Conservation (phyloP, 2,888 invertebrate genomes). For the Macropis europaea region DNA sequence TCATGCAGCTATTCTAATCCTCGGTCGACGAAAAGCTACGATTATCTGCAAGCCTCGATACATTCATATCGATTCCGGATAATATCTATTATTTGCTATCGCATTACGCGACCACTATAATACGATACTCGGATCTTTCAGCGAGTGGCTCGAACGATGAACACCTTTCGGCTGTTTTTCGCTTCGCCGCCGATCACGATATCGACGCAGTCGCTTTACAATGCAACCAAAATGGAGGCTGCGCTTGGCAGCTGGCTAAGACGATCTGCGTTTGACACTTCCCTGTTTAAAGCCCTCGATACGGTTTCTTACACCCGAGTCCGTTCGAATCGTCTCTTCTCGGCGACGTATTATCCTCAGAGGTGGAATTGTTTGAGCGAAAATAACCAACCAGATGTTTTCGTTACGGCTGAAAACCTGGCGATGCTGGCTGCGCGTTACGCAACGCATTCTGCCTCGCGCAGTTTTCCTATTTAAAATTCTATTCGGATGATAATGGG, state of each 20-base stretch:
- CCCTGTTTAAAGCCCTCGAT: slow-evolving; percentile 33
- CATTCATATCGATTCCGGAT: background rate
- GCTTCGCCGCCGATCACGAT: slow-evolving; percentile 8
- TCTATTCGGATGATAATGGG: background rate
- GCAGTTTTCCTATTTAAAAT: background rate
- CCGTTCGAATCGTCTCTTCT: slow-evolving; percentile 3
- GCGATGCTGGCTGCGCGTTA: too few relatives aligned
- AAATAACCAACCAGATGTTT: slow-evolving; percentile 23
- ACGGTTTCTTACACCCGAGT: slow-evolving; percentile 5
- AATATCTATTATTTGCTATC: background rate
- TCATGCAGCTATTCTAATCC: background rate
- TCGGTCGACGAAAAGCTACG: background rate
- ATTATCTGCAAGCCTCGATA: background rate
- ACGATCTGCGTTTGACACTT: slow-evolving; percentile 53
- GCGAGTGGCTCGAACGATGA: background rate
- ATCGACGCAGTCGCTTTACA: slow-evolving; percentile 43
- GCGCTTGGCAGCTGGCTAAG: slow-evolving; percentile 34
- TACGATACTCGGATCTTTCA: background rate
- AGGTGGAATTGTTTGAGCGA: slow-evolving; percentile 16
- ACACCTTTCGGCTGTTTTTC: slow-evolving; percentile 9
- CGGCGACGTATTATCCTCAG: background rate
- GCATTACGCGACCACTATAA: background rate
- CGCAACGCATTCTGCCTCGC: background rate
- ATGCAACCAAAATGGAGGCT: slow-evolving; percentile 43
- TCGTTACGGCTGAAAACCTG: too few relatives aligned